Evolutionary conservation across 1,140 invertebrate genomes (phyloP), one percentile per base, ranked within the genome.

Genomic region (Heterodera carotae): DNA sequence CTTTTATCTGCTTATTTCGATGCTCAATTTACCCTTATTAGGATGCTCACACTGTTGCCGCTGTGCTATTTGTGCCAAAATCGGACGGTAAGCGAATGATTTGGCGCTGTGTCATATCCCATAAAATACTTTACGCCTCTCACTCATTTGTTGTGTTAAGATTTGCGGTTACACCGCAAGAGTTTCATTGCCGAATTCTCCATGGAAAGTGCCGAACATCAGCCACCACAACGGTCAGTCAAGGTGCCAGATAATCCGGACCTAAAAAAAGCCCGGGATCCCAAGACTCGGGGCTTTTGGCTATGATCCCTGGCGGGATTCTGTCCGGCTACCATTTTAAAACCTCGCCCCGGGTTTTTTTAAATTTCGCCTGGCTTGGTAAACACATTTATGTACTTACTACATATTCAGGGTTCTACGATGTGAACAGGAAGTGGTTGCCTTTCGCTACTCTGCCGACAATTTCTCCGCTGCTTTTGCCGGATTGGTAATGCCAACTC

Each of bases 171-270:
- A 36, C 27, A 74, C 39, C 43, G 59, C 10, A 74, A 59, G 56
- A 74, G 71, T 74, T 74, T 74, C n/a, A 29, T 74, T 27, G 71
- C 48, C 6, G 71, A 74, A 60, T 74, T 74, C 10, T 18, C 59
- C 2, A 8, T 74, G 59, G 71, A 74, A 56, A 66, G 33, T 34
- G n/a, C 62, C 4, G 62, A 34, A 27, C 8, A 27, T 34, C 62
- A 66, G 8, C 62, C 62, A n/a, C n/a, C n/a, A 34, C 27, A 12
- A 12, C 27, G 62, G 62, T 66, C 10, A 66, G 27, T 27, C 12
- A 39, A 39, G 4, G 36, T 39, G 36, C 36, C 36, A 39, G 10
- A 39, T 10, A 39, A 10, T 39, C 36, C 4, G 36, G 10, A 39
- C 36, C 36, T 4, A 39, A 39, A 39, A 4, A 39, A 4, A 39